These are phyloP conservation scores for Drosophila pallidifrons DNA, from an alignment of 1,140 invertebrate genomes.

Conservation along the genomic window DNA sequence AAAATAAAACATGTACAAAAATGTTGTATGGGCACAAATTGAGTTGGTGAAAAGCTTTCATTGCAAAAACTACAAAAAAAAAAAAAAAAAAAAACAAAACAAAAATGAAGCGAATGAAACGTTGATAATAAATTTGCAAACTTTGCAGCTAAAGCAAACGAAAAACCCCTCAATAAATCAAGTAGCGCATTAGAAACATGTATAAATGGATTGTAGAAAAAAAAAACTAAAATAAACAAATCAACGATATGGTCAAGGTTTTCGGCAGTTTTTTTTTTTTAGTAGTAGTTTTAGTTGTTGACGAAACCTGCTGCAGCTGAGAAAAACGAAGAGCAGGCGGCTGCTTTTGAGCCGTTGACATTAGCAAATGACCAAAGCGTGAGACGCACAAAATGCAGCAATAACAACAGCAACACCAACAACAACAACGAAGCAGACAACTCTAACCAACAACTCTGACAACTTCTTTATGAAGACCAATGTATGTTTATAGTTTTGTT, in stretches of 20 bases:
- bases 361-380: conserved; percentile 60
- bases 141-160: conserved; percentile 25
- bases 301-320: conserved; percentile 71
- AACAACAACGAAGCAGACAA: neutral
- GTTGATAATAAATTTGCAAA: conserved; percentile 12
- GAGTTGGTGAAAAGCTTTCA: conserved; percentile 28
- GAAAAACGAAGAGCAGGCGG: conserved; percentile 53
- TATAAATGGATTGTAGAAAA: conserved; percentile 30
- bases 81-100: neutral
- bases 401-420: conserved; percentile 20
- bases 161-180: conserved; percentile 13
- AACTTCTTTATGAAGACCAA: conserved; percentile 36
- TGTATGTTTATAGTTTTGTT: conserved; percentile 17
- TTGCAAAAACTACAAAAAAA: conserved; percentile 6
- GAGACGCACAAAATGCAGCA: conserved; percentile 51
- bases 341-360: conserved; percentile 57
- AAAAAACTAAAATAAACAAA: conserved; percentile 42
- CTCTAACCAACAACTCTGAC: conserved; percentile 24
- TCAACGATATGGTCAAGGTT: conserved; percentile 73
- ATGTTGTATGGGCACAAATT: neutral
- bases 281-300: conserved; percentile 1
- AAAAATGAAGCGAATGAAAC: no score
- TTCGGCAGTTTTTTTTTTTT: conserved; percentile 24
- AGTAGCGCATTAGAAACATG: conserved; percentile 43
- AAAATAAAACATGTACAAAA: conserved; percentile 8